Evolutionary conservation across 2,888 invertebrate genomes (phyloP).

Genomic region (Drosophila emarginata): DNA sequence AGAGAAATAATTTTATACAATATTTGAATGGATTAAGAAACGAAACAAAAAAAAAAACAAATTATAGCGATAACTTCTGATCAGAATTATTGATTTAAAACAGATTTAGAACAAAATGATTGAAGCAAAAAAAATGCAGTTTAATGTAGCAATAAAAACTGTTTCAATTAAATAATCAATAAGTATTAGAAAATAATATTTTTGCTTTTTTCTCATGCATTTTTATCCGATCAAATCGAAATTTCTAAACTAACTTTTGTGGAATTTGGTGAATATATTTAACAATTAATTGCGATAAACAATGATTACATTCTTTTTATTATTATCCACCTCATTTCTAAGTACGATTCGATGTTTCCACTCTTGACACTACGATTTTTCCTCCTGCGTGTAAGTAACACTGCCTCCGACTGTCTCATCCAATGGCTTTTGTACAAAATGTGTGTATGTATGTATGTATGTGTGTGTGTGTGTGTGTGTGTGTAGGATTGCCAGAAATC

Average conservation of each 20-base stretch:
- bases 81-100: too few relatives aligned
- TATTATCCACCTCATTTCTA: constrained; percentile 9
- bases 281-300: not conserved
- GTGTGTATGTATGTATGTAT: not conserved
- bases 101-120: too few relatives aligned
- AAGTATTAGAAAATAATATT: not conserved
- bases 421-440: constrained; percentile 2
- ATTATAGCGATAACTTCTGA: too few relatives aligned
- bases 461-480: not conserved
- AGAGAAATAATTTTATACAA: too few relatives aligned
- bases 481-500: constrained; percentile 4
- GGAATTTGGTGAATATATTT: too few relatives aligned
- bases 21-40: too few relatives aligned
- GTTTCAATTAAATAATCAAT: not conserved
- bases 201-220: not conserved
- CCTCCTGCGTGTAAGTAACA: not conserved
- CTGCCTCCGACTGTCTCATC: not conserved
- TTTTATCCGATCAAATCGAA: not conserved
- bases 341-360: not conserved
- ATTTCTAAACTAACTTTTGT: too few relatives aligned
- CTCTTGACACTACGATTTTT: not conserved
- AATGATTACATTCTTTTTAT: not conserved
- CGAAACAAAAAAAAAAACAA: too few relatives aligned
- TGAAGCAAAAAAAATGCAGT: too few relatives aligned
- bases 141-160: not conserved